Base-by-base conservation (phyloP, 2,888 invertebrate genomes). In the Horisme vitalbata region DNA sequence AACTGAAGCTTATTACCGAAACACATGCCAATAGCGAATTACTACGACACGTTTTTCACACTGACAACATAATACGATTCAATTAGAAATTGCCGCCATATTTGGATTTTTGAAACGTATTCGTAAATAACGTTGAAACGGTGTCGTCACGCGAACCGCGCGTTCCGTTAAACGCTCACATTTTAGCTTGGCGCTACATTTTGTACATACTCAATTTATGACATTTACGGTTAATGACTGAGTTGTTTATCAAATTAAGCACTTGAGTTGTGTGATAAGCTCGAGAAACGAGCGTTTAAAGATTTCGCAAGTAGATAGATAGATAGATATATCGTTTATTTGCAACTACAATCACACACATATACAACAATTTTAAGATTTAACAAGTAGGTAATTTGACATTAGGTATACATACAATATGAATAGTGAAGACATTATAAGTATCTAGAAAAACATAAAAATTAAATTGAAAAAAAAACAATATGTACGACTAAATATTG, bases 21-120 rank as follows among this genome's bases (percentile, higher is more conserved):
- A 48, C 49, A 59, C 57, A 47, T 51, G 55, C 51, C 70, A 71
- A 68, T 68, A 70, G 71, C 71, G 59, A 44, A 39, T 44, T 26
- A 45, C 45, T 18, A 41, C 32, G 24, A 43, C 37, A 38, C 28
- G 34, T 41, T 37, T 44, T 32, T 38, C 18, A 41, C 30, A 44
- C 31, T 41, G 51, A 45, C 51, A 51, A 20, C 49, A 35, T 49
- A 44, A 45, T 41, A 41, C 30, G 41, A 45, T 45, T 51, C 38
- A 45, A 45, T 51, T 51, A 45, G 45, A 41, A 51, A 51, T 45
- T 41, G 18, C 36, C 32, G 28, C 35, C 44, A 39, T 44, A 44
- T 44, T 49, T 35, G 44, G 26, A 47, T 41, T 44, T 49, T 39
- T 39, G 34, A 20, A 30, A 30, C 34, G 34, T 31, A 45, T 45